These are phyloP conservation scores for Boleophthalmus pectinirostris DNA, from an alignment of 2,113 vertebrate genomes.

Conservation along the genomic window DNA sequence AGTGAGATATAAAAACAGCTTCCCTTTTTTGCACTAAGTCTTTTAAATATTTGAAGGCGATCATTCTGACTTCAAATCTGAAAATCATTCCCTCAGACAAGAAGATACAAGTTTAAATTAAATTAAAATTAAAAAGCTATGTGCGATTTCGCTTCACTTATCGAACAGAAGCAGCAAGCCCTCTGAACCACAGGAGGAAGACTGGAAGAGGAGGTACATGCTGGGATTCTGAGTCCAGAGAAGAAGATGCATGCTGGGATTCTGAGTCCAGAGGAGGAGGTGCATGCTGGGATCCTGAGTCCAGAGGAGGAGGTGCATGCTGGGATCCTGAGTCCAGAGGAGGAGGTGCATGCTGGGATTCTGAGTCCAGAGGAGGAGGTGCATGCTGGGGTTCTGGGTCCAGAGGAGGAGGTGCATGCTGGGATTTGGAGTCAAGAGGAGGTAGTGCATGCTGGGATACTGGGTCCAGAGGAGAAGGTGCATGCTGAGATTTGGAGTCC, in stretches of 20 bases:
- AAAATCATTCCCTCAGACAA: constrained; percentile 8
- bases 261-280: background rate
- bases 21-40: constrained; percentile 46
- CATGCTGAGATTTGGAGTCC: too few relatives aligned
- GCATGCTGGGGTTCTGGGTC: too few relatives aligned
- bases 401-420: background rate
- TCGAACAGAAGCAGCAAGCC: background rate
- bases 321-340: background rate
- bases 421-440: background rate
- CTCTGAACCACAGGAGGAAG: background rate
- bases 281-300: background rate
- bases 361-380: background rate
- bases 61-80: constrained; percentile 19
- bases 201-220: background rate
- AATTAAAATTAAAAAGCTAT: constrained; percentile 20
- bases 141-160: constrained; percentile 3
- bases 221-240: background rate
- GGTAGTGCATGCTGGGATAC: background rate
- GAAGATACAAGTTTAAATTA: constrained; percentile 19
- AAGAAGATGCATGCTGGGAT: background rate
- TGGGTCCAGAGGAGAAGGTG: too few relatives aligned
- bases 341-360: background rate
- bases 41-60: constrained; percentile 35
- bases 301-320: background rate
- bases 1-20: constrained; percentile 2